A percentile compares a stretch with the other conserved stretches of the same genome.
Conservation (phyloP, 1,140 invertebrate genomes). For the Drosophila saltans region DNA sequence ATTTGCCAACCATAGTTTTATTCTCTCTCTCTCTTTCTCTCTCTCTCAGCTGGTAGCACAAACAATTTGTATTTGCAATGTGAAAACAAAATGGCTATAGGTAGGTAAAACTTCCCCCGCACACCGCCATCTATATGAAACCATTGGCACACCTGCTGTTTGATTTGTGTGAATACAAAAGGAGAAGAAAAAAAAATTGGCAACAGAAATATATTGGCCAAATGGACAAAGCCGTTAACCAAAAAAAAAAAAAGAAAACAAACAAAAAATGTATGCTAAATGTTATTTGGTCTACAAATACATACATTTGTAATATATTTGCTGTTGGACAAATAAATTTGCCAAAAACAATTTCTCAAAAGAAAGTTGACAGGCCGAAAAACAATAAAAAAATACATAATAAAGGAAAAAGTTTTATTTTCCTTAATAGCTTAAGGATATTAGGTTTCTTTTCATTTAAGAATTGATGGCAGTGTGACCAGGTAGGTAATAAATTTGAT, state of each 20-base stretch:
- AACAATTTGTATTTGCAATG: conserved; percentile 78
- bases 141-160: conserved; percentile 66
- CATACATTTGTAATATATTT: conserved; percentile 16
- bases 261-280: conserved; percentile 42
- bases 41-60: conserved; percentile 39
- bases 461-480: too few relatives aligned
- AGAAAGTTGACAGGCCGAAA: conserved; percentile 23
- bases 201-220: conserved; percentile 27
- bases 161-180: conserved; percentile 62
- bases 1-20: conserved; percentile 35
- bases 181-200: conserved; percentile 2
- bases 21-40: conserved; percentile 15
- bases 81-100: conserved; percentile 72
- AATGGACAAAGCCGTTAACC: conserved; percentile 43
- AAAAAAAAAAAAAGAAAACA: conserved; percentile 5
- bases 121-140: background rate
- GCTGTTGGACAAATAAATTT: background rate
- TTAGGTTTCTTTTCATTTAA: too few relatives aligned
- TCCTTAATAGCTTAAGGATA: background rate
- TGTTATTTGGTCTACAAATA: conserved; percentile 36
- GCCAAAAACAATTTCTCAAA: conserved; percentile 12
- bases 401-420: background rate
- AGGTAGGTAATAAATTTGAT: too few relatives aligned
- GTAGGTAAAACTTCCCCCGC: background rate
- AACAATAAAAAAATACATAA: conserved; percentile 10